Evolutionary conservation across 2,888 invertebrate genomes (phyloP).

Genomic region (Ophion obscuratus): DNA sequence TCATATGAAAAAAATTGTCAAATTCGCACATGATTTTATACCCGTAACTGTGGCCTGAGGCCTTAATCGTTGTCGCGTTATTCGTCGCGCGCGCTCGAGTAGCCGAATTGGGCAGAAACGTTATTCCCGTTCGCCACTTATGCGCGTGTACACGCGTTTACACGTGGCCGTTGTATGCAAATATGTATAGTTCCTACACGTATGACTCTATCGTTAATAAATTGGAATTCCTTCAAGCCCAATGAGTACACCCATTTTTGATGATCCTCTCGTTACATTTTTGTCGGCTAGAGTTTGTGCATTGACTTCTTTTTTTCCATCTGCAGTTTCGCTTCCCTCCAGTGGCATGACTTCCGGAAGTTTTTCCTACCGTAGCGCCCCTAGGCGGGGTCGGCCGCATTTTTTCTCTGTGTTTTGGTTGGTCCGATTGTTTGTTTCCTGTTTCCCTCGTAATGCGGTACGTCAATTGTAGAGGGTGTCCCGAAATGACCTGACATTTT

Average conservation of each 20-base stretch:
- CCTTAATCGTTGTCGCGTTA: neutral
- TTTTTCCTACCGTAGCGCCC: constrained; percentile 8
- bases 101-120: no score
- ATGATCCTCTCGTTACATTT: neutral
- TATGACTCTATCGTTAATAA: constrained; percentile 51
- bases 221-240: constrained; percentile 47
- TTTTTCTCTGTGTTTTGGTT: neutral
- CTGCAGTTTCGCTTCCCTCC: neutral
- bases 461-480: neutral
- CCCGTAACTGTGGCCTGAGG: no score
- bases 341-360: neutral
- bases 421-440: neutral
- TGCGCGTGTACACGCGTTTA: constrained; percentile 26
- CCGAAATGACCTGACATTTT: no score
- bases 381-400: neutral
- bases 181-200: constrained; percentile 43
- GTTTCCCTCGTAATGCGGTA: neutral
- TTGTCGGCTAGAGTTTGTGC: neutral
- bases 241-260: neutral
- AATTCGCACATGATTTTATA: no score
- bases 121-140: neutral
- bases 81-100: neutral
- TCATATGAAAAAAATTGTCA: no score
- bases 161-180: constrained; percentile 34
- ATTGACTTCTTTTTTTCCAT: no score